Conservation (phyloP, 2,888 invertebrate genomes). For the Parascotia fuliginaria region DNA sequence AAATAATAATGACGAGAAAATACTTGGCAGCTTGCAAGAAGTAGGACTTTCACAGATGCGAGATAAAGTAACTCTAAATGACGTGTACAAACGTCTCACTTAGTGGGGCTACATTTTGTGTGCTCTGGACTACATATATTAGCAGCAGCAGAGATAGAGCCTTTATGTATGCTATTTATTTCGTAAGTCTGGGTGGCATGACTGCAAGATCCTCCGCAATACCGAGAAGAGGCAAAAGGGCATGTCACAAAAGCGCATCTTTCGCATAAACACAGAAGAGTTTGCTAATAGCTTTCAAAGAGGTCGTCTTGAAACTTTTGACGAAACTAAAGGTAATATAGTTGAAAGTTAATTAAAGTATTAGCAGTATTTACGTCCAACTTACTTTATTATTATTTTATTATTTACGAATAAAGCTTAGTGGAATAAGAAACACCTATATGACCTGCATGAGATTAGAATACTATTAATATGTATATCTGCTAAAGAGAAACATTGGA, state of each 20-base stretch:
- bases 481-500: conserved; percentile 1
- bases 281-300: conserved; percentile 42
- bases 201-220: too few relatives aligned
- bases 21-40: conserved; percentile 38
- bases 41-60: conserved; percentile 60
- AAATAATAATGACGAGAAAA: conserved; percentile 55
- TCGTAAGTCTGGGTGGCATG: too few relatives aligned
- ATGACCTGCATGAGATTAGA: conserved; percentile 28
- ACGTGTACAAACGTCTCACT: conserved; percentile 50
- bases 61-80: conserved; percentile 53
- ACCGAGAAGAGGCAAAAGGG: too few relatives aligned
- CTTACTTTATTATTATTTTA: conserved; percentile 16
- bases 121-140: background rate
- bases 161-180: too few relatives aligned
- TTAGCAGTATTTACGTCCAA: conserved; percentile 28
- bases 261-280: too few relatives aligned
- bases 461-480: conserved; percentile 15
- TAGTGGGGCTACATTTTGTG: conserved; percentile 9
- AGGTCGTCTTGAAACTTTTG: conserved; percentile 19
- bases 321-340: conserved; percentile 22
- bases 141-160: too few relatives aligned
- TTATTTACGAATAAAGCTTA: conserved; percentile 24
- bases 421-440: conserved; percentile 14
- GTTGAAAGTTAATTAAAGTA: conserved; percentile 31
- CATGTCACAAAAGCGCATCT: too few relatives aligned